Evolutionary conservation across 2,797 vertebrate species (phyloP).

Genomic region (Argya squamiceps): DNA sequence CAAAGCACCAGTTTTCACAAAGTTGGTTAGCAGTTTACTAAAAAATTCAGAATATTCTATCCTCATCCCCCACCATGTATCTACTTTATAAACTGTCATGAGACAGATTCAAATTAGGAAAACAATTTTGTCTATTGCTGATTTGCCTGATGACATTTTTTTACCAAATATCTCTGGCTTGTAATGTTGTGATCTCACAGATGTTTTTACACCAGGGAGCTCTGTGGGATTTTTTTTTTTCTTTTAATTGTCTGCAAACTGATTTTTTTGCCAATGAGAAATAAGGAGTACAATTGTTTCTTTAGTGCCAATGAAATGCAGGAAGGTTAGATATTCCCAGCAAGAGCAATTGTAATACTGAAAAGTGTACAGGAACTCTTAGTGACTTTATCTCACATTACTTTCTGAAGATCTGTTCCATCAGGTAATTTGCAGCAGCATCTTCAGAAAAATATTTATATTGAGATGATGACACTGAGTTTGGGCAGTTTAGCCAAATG

Average conservation of each 20-base stretch:
- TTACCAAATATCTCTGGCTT: not conserved
- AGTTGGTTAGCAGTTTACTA: not conserved
- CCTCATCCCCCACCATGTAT: fast-evolving
- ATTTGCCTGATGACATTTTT: not conserved
- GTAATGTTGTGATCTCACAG: not conserved
- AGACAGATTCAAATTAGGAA: not conserved
- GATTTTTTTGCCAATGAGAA: not conserved
- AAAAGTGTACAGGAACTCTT: not conserved
- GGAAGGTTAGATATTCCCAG: not conserved
- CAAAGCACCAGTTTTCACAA: not conserved
- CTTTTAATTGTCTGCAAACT: not conserved
- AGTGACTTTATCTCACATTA: not conserved
- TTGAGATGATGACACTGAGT: not conserved
- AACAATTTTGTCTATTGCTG: not conserved
- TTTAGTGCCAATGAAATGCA: not conserved
- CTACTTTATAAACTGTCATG: not conserved
- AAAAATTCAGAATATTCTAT: not conserved
- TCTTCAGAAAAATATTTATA: not conserved
- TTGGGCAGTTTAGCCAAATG: not conserved
- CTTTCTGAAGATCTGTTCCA: not conserved
- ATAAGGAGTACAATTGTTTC: not conserved
- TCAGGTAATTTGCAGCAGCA: not conserved
- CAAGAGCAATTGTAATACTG: not conserved
- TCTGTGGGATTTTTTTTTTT: not conserved
- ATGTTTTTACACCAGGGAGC: not conserved